A percentile compares a stretch with the other conserved stretches of the same genome.
Conservation (phyloP, 2,113 vertebrate species). For the Paedocypris sp. region DNA sequence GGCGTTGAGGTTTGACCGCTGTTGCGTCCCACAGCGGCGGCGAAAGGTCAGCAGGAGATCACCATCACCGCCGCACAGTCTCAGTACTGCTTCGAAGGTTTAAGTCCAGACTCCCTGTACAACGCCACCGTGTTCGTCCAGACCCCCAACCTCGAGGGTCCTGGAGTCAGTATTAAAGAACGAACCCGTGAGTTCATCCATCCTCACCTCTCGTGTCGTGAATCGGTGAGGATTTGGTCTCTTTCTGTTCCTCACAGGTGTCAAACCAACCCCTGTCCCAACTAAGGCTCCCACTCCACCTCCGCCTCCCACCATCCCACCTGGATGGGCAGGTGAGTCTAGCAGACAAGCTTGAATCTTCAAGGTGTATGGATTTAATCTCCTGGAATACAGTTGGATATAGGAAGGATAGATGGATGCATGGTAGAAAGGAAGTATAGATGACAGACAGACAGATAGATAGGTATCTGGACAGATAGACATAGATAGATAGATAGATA, state of each 20-base stretch:
- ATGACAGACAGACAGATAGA: no score
- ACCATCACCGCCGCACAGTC: conserved; percentile 81
- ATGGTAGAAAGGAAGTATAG: no score
- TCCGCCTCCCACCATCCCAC: conserved; percentile 88
- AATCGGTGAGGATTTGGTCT: background rate
- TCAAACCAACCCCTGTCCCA: conserved; percentile 82
- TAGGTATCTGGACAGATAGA: no score
- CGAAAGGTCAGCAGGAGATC: conserved; percentile 79
- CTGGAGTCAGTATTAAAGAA: conserved; percentile 72
- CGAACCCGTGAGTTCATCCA: conserved; percentile 66
- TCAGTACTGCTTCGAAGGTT: conserved; percentile 83
- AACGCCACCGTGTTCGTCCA: conserved; percentile 79
- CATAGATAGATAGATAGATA: no score
- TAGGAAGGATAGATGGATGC: no score
- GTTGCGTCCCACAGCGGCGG: no score
- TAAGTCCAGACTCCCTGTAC: conserved; percentile 78
- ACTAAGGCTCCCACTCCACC: conserved; percentile 81
- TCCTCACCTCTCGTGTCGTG: no score
- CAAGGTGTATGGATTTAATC: no score
- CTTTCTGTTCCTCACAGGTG: conserved; percentile 51
- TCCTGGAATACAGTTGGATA: no score
- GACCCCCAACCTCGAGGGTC: conserved; percentile 90
- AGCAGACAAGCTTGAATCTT: no score
- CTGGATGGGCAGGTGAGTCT: conserved; percentile 81
- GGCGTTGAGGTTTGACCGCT: no score